These are phyloP conservation scores for Ryuthela nishihirai DNA, from an alignment of 2,888 invertebrate species.

Conservation along the genomic window DNA sequence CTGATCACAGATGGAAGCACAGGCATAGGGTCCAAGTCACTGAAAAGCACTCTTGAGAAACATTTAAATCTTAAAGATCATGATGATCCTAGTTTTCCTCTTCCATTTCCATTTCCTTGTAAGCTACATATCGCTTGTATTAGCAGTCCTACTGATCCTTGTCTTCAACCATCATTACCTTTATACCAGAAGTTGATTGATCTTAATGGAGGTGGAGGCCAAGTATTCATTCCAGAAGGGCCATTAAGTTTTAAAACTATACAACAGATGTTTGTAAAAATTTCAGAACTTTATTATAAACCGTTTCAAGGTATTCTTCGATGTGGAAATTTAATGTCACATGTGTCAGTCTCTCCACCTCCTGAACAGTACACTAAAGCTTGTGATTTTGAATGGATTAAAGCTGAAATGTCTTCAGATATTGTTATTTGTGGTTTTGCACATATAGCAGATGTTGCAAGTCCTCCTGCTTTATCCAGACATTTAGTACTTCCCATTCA, in stretches of 20 bases:
- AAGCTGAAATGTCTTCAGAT: constrained; percentile 64
- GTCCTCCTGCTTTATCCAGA: constrained; percentile 84
- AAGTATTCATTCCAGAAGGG: constrained; percentile 51
- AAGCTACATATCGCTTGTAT: constrained; percentile 62
- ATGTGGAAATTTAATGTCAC: constrained; percentile 70
- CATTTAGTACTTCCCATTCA: constrained; percentile 76
- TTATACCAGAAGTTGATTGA: constrained; percentile 77
- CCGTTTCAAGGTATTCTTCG: constrained; percentile 67
- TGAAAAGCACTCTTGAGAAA: constrained; percentile 56
- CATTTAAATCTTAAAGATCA: constrained; percentile 43
- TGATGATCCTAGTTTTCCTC: constrained; percentile 52
- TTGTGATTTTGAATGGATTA: constrained; percentile 60
- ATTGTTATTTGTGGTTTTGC: constrained; percentile 85
- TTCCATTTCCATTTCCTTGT: constrained; percentile 75
- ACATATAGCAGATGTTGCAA: constrained; percentile 80
- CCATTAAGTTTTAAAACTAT: constrained; percentile 50
- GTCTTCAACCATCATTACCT: constrained; percentile 59
- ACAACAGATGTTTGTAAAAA: constrained; percentile 60
- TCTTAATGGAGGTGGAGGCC: constrained; percentile 64
- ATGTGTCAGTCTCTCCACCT: constrained; percentile 68
- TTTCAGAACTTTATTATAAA: constrained; percentile 69
- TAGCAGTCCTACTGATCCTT: constrained; percentile 49
- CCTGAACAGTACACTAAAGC: constrained; percentile 55
- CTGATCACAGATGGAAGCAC: constrained; percentile 72
- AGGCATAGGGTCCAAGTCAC: constrained; percentile 63